Base-by-base conservation (phyloP, 2,797 vertebrate species). In the Chelon auratus region DNA sequence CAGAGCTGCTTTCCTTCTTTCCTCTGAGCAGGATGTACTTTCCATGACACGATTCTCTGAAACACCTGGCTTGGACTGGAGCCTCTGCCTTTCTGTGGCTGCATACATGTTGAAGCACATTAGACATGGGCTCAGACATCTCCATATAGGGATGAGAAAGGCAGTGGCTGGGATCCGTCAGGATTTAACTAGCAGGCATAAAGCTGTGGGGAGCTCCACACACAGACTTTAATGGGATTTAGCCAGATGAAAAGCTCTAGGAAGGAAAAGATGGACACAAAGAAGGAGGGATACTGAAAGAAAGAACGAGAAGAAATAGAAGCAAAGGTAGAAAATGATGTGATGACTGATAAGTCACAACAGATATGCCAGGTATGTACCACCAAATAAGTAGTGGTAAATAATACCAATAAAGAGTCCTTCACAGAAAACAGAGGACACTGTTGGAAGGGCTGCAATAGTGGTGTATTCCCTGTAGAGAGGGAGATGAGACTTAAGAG, bases 181-280 rank as follows among this genome's bases (percentile, higher is more conserved):
- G 77, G 83, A 84, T 87, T 89, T 84, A 68, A 71, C 85, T 78
- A 42, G 75, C 53, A 84, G 80, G 79, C 80, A 86, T 81, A 80
- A 81, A 82, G 76, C 83, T 64, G 68, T 77, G 73, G 75, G 68
- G 54, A 72, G 80, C 78, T 77, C 51, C 85, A 88, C 77, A 81
- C 78, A 69, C 71, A 81, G 80, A 86, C 80, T 85, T 78, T 85
- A 92, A 92, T 80, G 73, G 84, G 88, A 93, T 93, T 92, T 86
- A 80, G 80, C n/a, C 7, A 87, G 87, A 92, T 91, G 88, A 93
- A 91, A 91, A 87, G 81, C 84, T 77, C 64, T 24, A 62, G 65
- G 24, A 68, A 86, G 72, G 77, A 62, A 82, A 69, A 73, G 79
- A 66, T 57, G 45, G 18, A 70, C 48, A 74, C 50, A 75, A 75